These are phyloP conservation scores for Heliconius sara DNA, from an alignment of 2,888 invertebrate genomes.

Conservation along the genomic window DNA sequence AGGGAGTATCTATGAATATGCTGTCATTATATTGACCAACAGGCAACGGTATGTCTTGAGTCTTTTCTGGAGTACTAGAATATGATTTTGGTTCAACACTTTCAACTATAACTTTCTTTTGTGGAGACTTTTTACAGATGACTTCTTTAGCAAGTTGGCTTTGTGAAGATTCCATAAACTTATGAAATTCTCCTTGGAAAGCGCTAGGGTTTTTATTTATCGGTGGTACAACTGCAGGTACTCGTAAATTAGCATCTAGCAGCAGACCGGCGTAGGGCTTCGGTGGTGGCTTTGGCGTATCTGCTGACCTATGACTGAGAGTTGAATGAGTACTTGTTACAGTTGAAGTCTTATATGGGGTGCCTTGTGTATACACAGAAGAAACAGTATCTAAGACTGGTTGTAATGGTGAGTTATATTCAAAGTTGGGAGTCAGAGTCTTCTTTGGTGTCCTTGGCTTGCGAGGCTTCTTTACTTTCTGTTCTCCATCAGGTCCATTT, in stretches of 20 bases:
- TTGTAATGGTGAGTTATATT: constrained; percentile 64
- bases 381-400: constrained; percentile 60
- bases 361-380: constrained; percentile 50
- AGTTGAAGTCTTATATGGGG: constrained; percentile 34
- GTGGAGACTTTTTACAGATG: constrained; percentile 41
- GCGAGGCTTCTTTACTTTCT: constrained; percentile 66
- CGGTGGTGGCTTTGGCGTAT: constrained; percentile 38
- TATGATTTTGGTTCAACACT: constrained; percentile 45
- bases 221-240: constrained; percentile 63
- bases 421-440: constrained; percentile 41
- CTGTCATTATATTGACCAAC: constrained; percentile 75
- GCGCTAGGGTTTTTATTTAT: constrained; percentile 75
- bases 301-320: constrained; percentile 37
- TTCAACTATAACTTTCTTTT: constrained; percentile 52
- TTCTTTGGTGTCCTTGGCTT: constrained; percentile 70
- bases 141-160: constrained; percentile 12
- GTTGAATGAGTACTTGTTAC: constrained; percentile 16
- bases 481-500: constrained; percentile 49
- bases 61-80: constrained; percentile 41
- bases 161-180: constrained; percentile 63
- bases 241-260: constrained; percentile 55
- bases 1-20: constrained; percentile 67
- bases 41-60: constrained; percentile 60
- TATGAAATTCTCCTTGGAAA: constrained; percentile 74
- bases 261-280: constrained; percentile 52